Percentiles rank a stretch among this genome's conserved stretches.
Evolutionary conservation across 2,113 vertebrate genomes (phyloP).

Genomic region (Daubentonia madagascariensis): DNA sequence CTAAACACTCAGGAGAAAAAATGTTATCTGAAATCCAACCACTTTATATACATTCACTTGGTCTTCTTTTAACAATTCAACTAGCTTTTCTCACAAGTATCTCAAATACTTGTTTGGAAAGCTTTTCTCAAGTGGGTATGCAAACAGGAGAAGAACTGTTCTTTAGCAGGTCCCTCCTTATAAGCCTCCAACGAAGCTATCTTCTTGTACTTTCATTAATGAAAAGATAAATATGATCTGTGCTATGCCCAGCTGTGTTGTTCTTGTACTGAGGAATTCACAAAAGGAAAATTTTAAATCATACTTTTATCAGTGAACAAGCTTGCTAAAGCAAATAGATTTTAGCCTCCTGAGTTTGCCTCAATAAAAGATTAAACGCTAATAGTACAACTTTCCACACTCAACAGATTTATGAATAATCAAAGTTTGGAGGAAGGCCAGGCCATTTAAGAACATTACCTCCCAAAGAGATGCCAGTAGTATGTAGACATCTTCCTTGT

Average conservation of each 20-base stretch:
- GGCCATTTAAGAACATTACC: slow-evolving; percentile 80
- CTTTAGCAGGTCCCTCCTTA: slow-evolving; percentile 84
- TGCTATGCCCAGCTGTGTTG: slow-evolving; percentile 87
- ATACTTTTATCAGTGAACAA: slow-evolving; percentile 84
- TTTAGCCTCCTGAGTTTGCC: slow-evolving; percentile 76
- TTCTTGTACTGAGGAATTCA: slow-evolving; percentile 84
- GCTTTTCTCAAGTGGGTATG: slow-evolving; percentile 85
- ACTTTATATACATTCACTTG: slow-evolving; percentile 88
- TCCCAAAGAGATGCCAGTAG: slow-evolving; percentile 65
- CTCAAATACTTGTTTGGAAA: slow-evolving; percentile 89
- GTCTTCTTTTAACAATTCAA: slow-evolving; percentile 88
- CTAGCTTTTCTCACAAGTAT: slow-evolving; percentile 86
- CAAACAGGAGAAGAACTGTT: slow-evolving; percentile 86
- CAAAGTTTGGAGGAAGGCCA: slow-evolving; percentile 83
- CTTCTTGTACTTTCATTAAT: slow-evolving; percentile 87
- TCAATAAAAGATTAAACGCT: slow-evolving; percentile 86
- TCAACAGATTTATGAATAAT: slow-evolving; percentile 88
- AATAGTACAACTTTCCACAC: slow-evolving; percentile 83
- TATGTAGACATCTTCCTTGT: slow-evolving; percentile 70
- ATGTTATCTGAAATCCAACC: slow-evolving; percentile 91
- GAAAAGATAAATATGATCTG: slow-evolving; percentile 88
- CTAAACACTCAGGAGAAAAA: slow-evolving; percentile 88
- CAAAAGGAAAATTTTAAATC: slow-evolving; percentile 85
- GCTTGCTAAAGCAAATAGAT: slow-evolving; percentile 86
- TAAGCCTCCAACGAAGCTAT: slow-evolving; percentile 84